Percentiles rank a stretch among this genome's conserved stretches.
These are phyloP conservation scores for Bicyclus anynana DNA, from an alignment of 1,140 invertebrate species.

Conservation along the genomic window DNA sequence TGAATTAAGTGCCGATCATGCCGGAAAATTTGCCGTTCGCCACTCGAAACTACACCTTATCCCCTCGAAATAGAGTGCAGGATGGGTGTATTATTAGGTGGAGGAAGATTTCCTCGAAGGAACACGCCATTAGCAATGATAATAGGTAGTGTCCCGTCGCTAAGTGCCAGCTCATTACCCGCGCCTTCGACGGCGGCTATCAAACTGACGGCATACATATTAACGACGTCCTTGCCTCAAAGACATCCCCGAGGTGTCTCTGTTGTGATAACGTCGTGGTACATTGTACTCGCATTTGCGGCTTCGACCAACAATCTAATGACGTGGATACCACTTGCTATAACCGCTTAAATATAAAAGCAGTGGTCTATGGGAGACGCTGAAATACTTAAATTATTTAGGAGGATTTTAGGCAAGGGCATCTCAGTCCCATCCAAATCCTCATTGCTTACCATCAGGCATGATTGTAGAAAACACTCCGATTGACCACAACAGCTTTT, in stretches of 20 bases:
- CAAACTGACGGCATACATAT: conserved; percentile 11
- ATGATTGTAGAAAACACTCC: too few species aligned
- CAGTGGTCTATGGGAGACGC: too few species aligned
- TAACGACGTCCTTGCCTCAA: conserved; percentile 9
- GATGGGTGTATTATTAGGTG: neutral
- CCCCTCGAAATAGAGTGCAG: conserved; percentile 4
- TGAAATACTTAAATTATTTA: too few species aligned
- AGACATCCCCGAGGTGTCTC: conserved; percentile 13
- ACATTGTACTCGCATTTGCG: too few species aligned
- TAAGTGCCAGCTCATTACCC: conserved; percentile 50
- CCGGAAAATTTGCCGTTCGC: neutral
- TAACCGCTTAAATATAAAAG: too few species aligned
- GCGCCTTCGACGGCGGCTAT: conserved; percentile 15
- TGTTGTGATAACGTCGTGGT: conserved; percentile 10
- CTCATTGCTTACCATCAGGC: too few species aligned
- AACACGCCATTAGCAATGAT: conserved; percentile 58
- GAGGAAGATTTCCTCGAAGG: conserved; percentile 25
- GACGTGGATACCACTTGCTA: too few species aligned
- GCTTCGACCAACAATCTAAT: too few species aligned
- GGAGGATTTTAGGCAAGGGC: too few species aligned
- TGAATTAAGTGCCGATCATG: conserved; percentile 39
- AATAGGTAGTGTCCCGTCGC: conserved; percentile 34
- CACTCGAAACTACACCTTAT: conserved; percentile 27
- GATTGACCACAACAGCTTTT: too few species aligned
- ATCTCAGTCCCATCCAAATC: too few species aligned